These are phyloP conservation scores for Eonycteris spelaea DNA, from an alignment of 2,113 vertebrate genomes.

Conservation along the genomic window DNA sequence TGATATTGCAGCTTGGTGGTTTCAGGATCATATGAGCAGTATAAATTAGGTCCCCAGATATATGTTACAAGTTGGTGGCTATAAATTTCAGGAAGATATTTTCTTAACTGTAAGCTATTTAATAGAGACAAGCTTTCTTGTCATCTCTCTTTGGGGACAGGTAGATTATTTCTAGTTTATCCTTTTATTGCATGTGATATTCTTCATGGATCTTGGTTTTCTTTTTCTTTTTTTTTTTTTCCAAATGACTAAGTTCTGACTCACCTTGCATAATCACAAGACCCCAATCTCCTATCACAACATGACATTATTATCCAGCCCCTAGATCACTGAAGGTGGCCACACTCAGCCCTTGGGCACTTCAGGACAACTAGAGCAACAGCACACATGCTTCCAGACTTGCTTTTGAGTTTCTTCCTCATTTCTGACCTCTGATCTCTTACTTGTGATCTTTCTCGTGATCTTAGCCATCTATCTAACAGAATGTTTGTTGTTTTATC, in stretches of 20 bases:
- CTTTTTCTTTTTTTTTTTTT: neutral
- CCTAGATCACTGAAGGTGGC: neutral
- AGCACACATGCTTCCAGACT: neutral
- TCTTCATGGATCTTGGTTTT: neutral
- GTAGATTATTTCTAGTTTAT: neutral
- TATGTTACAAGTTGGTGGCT: neutral
- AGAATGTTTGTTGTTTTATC: neutral
- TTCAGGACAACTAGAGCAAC: neutral
- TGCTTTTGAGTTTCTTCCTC: neutral
- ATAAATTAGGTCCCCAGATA: neutral
- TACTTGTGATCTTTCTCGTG: neutral
- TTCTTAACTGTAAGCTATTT: neutral
- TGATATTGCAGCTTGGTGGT: neutral
- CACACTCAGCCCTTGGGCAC: neutral
- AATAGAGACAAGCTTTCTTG: neutral
- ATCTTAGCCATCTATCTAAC: neutral
- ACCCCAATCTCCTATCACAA: neutral
- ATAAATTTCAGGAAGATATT: neutral
- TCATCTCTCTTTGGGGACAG: neutral
- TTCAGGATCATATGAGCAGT: neutral
- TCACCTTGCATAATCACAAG: neutral
- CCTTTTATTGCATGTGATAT: neutral
- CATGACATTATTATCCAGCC: neutral
- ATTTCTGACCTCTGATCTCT: neutral
- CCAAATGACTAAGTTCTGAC: neutral